Base-by-base conservation (phyloP, 2,797 vertebrate genomes). In the Botia kubotai region DNA sequence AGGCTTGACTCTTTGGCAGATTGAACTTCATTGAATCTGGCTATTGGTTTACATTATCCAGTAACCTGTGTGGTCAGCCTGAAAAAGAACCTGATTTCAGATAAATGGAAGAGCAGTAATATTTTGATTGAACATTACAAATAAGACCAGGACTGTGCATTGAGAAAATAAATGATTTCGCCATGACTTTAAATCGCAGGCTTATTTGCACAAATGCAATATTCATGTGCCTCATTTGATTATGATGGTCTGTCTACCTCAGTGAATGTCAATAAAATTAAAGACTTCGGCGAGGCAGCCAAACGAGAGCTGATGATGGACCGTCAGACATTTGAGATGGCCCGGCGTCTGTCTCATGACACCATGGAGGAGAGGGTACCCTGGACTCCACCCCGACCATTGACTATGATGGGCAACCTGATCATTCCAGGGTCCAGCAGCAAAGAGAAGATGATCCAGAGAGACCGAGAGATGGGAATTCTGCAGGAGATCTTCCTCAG, bases 241-340 rank as follows among this genome's bases (percentile, higher is more conserved):
- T n/a, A 26, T 66, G 21, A 72, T 16, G 0, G 10, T 71, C 4
- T 72, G 13, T 43, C 33, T 39, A 6, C n/a, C 63, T 55, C 77
- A 98, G 97, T 99, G 16, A 99, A 99, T 0, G 97, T 99, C 75
- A 99, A 99, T 88, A 99, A 98, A 89, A 96, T 99, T 75, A 98
- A 98, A 81, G 97, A 99, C 89, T 99, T 99, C 0, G 97, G 97
- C 0, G 97, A 99, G 86, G 97, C 97, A 0, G 97, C 97, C 23
- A 97, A 98, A 79, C 89, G 96, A 63, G 97, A 99, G 87, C 94
- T 98, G 83, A 93, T 97, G 93, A 96, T 95, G 94, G 97, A 99
- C 85, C 89, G 97, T 2, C 95, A 98, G 1, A 98, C 97, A 0
- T 99, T 97, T 72, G 97, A 99, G 92, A 97, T 96, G 19, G 93